Evolutionary conservation across 2,797 vertebrate genomes (phyloP).

Genomic region (Ibycter americanus): DNA sequence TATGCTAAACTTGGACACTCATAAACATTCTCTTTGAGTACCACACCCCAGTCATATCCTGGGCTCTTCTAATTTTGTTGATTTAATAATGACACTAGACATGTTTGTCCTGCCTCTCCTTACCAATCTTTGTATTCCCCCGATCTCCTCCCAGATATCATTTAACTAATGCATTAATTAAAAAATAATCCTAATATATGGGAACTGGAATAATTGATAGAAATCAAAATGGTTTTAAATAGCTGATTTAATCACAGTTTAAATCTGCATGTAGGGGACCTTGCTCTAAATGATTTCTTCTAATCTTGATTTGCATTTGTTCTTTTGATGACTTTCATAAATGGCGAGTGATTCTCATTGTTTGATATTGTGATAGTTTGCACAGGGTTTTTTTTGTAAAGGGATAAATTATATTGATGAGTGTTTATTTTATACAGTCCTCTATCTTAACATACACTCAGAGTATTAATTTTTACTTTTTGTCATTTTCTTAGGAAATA

Average conservation of each 20-base stretch:
- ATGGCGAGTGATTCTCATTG: neutral
- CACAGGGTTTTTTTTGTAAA: neutral
- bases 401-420: neutral
- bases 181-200: neutral
- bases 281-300: neutral
- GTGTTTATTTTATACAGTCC: neutral
- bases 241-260: neutral
- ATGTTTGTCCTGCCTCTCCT: neutral
- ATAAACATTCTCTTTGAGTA: neutral
- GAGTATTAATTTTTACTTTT: neutral
- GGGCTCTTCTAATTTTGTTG: neutral
- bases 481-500: neutral
- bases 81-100: neutral
- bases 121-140: neutral
- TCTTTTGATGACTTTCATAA: neutral
- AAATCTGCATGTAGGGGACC: neutral
- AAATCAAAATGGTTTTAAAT: neutral
- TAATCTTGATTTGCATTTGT: neutral
- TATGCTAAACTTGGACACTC: constrained; percentile 37
- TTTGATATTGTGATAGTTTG: neutral
- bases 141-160: neutral
- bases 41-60: neutral
- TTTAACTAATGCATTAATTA: neutral
- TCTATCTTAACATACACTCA: neutral
- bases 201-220: neutral